phyloP scores from a whole-genome alignment of 2,113 vertebrate species.

The Fregata magnificens region DNA sequence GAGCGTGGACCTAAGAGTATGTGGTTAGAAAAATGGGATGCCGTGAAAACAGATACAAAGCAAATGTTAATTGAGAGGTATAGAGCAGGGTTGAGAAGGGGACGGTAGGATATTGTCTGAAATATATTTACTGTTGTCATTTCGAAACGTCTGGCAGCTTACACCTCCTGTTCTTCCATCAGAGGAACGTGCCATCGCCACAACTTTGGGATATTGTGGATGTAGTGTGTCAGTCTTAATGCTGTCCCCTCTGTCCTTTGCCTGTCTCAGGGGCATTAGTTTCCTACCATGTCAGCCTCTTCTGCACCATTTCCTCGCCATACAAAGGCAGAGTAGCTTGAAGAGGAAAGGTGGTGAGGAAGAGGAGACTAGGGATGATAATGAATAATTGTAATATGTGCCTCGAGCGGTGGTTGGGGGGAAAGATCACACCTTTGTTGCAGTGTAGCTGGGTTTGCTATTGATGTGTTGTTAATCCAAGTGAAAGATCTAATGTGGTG shows the following conservation, averaged over 20 bases:
- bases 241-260: neutral
- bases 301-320: neutral
- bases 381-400: neutral
- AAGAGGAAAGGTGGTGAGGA: neutral
- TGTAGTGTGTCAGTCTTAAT: neutral
- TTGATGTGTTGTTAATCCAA: neutral
- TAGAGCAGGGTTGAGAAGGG: neutral
- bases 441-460: neutral
- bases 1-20: neutral
- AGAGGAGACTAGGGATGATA: neutral
- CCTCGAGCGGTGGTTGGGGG: accelerated
- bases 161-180: neutral
- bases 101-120: neutral
- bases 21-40: neutral
- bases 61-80: no score
- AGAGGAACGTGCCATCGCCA: accelerated
- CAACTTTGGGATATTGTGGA: neutral
- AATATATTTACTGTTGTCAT: neutral
- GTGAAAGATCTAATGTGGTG: neutral
- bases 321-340: neutral
- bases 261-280: neutral
- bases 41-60: neutral
- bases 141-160: neutral
- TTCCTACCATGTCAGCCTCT: neutral
- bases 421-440: neutral